These are phyloP conservation scores for Cephus sareptanus DNA, from an alignment of 2,888 invertebrate genomes.

Conservation along the genomic window DNA sequence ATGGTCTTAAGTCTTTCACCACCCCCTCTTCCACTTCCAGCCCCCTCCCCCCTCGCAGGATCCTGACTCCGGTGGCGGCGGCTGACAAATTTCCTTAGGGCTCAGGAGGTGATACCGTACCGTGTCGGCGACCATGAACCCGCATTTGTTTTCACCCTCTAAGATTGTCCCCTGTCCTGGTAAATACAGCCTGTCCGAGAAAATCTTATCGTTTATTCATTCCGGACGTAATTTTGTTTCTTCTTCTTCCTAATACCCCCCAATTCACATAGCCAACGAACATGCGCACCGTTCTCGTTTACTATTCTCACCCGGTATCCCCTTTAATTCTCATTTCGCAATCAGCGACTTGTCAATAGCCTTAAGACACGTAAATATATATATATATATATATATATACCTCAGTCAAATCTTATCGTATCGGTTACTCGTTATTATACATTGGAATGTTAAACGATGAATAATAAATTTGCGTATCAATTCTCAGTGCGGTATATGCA, in stretches of 20 bases:
- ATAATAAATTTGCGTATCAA: constrained; percentile 1
- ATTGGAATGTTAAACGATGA: not conserved
- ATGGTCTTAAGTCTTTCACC: not conserved
- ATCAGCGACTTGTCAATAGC: not conserved
- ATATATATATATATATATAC: no score
- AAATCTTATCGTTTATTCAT: constrained; percentile 6
- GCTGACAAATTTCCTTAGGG: constrained; percentile 7
- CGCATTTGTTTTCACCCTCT: constrained; percentile 11
- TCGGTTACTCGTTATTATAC: not conserved
- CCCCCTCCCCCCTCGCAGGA: rapidly evolving
- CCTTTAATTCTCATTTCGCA: not conserved
- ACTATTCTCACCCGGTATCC: not conserved
- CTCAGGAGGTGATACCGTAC: constrained; percentile 3
- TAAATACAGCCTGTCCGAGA: not conserved
- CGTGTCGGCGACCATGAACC: constrained; percentile 8
- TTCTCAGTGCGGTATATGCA: constrained; percentile 1
- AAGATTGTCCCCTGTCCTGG: not conserved
- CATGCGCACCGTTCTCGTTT: no score
- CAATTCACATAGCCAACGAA: not conserved
- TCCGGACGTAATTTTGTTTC: not conserved
- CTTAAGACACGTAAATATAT: not conserved
- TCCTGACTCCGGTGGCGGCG: not conserved
- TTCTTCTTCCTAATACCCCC: constrained; percentile 11
- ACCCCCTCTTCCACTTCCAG: no score
- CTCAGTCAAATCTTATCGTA: not conserved